phyloP scores from a whole-genome alignment of 2,113 vertebrate genomes.

The Dasyurus viverrinus region DNA sequence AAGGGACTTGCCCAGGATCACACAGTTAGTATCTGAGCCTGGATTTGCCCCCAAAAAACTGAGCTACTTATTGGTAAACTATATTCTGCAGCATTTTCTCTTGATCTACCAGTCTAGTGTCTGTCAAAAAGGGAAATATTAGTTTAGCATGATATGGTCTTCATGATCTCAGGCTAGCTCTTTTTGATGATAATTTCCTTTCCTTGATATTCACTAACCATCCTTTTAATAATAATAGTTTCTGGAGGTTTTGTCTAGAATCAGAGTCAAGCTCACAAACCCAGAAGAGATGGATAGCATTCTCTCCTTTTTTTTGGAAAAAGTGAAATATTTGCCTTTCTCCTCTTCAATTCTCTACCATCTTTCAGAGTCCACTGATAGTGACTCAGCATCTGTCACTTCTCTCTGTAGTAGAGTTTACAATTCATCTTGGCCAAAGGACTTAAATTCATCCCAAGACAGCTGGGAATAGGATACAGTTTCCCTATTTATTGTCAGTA shows the following conservation, averaged over 20 bases:
- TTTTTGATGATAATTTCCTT: background rate
- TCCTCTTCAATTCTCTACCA: background rate
- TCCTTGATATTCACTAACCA: background rate
- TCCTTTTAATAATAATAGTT: background rate
- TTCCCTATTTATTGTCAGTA: background rate
- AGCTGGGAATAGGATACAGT: background rate
- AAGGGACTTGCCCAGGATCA: background rate
- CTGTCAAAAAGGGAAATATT: background rate
- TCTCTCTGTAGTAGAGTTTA: background rate
- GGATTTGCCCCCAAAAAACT: background rate
- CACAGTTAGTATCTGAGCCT: background rate
- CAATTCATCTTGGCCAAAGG: background rate
- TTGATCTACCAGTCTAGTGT: background rate
- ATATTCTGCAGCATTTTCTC: background rate
- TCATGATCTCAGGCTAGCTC: background rate
- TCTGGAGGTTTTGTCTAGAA: background rate
- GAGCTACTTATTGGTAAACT: background rate
- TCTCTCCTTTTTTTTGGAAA: background rate
- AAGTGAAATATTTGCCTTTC: background rate
- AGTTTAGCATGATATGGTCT: background rate
- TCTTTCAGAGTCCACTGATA: background rate
- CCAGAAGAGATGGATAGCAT: background rate
- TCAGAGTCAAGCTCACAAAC: background rate
- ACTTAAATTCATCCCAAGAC: background rate
- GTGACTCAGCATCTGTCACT: background rate